phyloP scores from a whole-genome alignment of 2,888 invertebrate species.

The Thereva unica region DNA sequence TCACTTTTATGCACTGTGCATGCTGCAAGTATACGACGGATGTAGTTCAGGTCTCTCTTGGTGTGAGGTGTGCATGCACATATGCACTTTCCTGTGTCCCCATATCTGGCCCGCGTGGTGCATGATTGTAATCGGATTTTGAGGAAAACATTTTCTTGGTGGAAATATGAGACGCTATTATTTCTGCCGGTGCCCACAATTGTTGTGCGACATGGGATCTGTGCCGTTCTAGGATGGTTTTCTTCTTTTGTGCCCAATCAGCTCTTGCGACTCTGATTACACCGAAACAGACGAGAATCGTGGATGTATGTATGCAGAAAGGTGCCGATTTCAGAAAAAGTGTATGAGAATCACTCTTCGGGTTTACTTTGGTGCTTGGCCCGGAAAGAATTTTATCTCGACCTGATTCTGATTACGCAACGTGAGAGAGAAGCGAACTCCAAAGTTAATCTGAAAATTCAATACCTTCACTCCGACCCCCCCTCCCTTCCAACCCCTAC shows the following conservation, averaged over 20 bases:
- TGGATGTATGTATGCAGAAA: no score
- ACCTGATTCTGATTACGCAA: no score
- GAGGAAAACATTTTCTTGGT: not conserved
- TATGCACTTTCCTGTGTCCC: not conserved
- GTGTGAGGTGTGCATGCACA: conserved; percentile 1
- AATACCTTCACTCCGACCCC: no score
- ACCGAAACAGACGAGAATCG: not conserved
- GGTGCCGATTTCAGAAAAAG: no score
- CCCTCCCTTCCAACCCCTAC: no score
- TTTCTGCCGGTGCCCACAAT: not conserved
- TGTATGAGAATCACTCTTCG: no score
- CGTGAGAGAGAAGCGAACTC: no score
- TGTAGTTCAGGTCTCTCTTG: no score
- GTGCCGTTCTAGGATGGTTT: not conserved
- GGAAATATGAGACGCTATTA: not conserved
- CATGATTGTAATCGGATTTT: conserved; percentile 17
- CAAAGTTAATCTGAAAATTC: no score
- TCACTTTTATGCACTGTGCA: conserved; percentile 18
- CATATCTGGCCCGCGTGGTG: not conserved
- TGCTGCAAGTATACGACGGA: no score
- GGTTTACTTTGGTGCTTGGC: no score
- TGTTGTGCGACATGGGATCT: not conserved
- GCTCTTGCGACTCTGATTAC: conserved; percentile 16
- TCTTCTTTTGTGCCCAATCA: conserved; percentile 20
- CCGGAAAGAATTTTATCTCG: no score